A percentile compares a stretch with the other conserved stretches of the same genome.
These are phyloP conservation scores for Euclidia mi DNA, from an alignment of 2,888 invertebrate species.

Conservation along the genomic window DNA sequence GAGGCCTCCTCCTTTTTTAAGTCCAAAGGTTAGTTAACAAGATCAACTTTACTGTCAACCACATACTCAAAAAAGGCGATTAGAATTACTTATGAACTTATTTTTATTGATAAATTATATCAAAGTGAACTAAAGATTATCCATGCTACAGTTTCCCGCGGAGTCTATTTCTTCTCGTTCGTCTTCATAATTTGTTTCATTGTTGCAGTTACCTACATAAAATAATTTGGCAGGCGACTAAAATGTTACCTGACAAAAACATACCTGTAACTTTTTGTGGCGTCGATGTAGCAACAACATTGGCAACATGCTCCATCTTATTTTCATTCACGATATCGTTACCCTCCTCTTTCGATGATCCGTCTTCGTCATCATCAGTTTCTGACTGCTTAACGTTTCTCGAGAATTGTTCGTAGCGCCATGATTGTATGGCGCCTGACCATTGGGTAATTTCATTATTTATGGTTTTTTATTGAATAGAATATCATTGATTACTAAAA, in stretches of 20 bases:
- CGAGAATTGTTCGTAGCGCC: conserved; percentile 67
- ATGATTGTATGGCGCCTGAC: conserved; percentile 64
- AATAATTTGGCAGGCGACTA: conserved; percentile 31
- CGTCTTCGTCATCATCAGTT: conserved; percentile 56
- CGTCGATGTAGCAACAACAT: conserved; percentile 76
- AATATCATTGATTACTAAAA: too few species aligned
- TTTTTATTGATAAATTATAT: too few species aligned
- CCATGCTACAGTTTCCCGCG: too few species aligned
- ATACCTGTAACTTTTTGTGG: conserved; percentile 74
- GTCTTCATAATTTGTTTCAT: too few species aligned
- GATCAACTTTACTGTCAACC: too few species aligned
- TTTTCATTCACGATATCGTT: conserved; percentile 60
- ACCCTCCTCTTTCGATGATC: conserved; percentile 60
- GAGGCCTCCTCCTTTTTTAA: too few species aligned
- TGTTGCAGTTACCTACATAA: conserved; percentile 4
- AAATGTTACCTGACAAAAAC: conserved; percentile 46
- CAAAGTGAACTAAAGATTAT: too few species aligned
- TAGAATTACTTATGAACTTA: too few species aligned
- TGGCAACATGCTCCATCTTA: conserved; percentile 60
- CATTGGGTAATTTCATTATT: background rate
- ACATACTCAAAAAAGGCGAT: too few species aligned
- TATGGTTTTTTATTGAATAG: too few species aligned
- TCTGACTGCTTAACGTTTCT: conserved; percentile 60
- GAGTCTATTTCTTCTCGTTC: too few species aligned
- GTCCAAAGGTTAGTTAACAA: too few species aligned